Evolutionary conservation across 2,113 vertebrate genomes (phyloP), one percentile per base, ranked within the genome.

Genomic region (Oryzias javanicus): DNA sequence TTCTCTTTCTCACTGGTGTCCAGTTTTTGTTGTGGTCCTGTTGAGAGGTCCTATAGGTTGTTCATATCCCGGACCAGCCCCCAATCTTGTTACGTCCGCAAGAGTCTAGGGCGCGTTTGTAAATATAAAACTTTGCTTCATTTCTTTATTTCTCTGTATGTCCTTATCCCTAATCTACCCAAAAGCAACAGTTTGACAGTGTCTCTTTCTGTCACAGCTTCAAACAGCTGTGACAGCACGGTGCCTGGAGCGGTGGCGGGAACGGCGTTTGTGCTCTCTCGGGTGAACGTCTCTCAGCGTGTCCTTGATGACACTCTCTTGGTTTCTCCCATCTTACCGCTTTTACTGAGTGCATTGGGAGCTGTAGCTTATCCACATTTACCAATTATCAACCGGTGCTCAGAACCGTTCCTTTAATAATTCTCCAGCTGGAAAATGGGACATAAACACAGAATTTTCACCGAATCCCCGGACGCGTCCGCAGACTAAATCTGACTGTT

Each of bases 221-320:
- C 85, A 90, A 90, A 88, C 82, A 42, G 78, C 50, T 80, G 85
- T 88, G 86, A 83, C 40, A 20, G 69, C 44, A 71, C 72, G 62
- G 78, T 58, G 76, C 88, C 82, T 42, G 49, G 71, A 84, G 88
- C 84, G 40, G 58, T 64, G 6, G 73, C 74, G 81, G 88, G 82
- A 35, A 55, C 67, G 6, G 73, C 74, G 81, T 75, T 82, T 83
- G 67, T 42, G 70, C 47, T 72, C 70, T 86, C 88, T 88, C 87
- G 84, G 87, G 88, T 89, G 82, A 82, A 85, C 81, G 16, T 86
- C 83, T 83, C 86, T 82, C 79, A 77, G 73, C 15, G 76, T 79
- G 88, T 87, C 86, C 86, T 87, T 85, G 76, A 79, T 85, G 85
- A 87, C 83, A 76, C 80, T 64, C 80, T 78, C 63, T 72, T 70